These are phyloP conservation scores for Drosophila carrolli DNA, from an alignment of 1,140 invertebrate genomes.

Conservation along the genomic window DNA sequence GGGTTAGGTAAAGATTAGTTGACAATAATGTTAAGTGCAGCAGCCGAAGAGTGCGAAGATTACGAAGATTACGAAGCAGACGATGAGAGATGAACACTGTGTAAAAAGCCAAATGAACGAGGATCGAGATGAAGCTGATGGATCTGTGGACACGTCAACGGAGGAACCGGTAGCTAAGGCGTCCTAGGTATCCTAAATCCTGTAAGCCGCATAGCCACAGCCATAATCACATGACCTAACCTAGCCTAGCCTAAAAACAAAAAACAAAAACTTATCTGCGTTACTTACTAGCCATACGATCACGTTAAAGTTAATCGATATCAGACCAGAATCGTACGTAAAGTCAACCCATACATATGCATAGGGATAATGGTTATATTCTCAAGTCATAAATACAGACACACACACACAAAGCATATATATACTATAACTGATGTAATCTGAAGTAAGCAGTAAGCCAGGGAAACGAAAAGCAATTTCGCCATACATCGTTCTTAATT, in stretches of 20 bases:
- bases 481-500: slow-evolving; percentile 40
- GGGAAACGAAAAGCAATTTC: slow-evolving; percentile 70
- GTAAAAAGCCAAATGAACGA: slow-evolving; percentile 42
- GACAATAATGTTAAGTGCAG: slow-evolving; percentile 67
- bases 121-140: slow-evolving; percentile 2
- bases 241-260: slow-evolving; percentile 17
- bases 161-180: not conserved
- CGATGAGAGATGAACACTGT: slow-evolving; percentile 17
- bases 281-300: slow-evolving; percentile 39
- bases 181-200: slow-evolving; percentile 3
- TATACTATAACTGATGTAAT: slow-evolving; percentile 43
- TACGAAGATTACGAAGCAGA: slow-evolving; percentile 1
- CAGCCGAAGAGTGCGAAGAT: slow-evolving; percentile 15
- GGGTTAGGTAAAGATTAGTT: slow-evolving; percentile 61
- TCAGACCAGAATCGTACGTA: slow-evolving; percentile 48
- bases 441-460: slow-evolving; percentile 47
- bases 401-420: slow-evolving; percentile 26
- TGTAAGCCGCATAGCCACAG: slow-evolving; percentile 3
- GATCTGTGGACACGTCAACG: not conserved
- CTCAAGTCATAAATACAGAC: slow-evolving; percentile 7
- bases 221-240: slow-evolving; percentile 9
- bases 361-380: slow-evolving; percentile 64
- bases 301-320: slow-evolving; percentile 39
- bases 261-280: slow-evolving; percentile 18
- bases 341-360: slow-evolving; percentile 72